Evolutionary conservation across 64 coral and sea anemone species (phyloP).

Genomic region (Catalaphyllia jardinei): DNA sequence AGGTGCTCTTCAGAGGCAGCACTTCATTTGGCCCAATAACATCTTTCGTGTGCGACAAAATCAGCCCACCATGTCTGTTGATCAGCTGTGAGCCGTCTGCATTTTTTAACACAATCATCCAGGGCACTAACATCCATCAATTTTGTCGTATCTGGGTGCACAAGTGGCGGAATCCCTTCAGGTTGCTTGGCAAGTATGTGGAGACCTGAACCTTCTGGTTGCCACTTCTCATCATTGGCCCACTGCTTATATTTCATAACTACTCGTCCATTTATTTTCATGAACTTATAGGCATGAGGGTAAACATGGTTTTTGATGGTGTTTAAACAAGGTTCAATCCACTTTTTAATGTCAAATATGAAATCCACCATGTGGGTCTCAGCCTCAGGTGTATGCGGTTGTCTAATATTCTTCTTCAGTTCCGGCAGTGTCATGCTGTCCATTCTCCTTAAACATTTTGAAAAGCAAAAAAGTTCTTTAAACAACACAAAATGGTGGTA

Average conservation of each 20-base stretch:
- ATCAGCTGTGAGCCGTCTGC: no score
- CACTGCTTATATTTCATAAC: not conserved
- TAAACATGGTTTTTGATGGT: not conserved
- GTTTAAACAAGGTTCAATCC: not conserved
- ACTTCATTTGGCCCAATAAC: no score
- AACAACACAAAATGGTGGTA: no score
- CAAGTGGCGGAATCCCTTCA: no score
- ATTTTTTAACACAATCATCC: no score
- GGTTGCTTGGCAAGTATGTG: no score
- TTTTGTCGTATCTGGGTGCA: no score
- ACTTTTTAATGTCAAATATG: not conserved
- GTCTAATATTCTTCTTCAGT: not conserved
- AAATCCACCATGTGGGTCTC: not conserved
- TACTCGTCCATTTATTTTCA: not conserved
- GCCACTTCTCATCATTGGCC: slow-evolving; percentile 5
- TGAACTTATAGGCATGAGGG: not conserved
- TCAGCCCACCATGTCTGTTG: no score
- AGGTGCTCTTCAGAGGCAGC: no score
- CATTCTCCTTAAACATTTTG: not conserved
- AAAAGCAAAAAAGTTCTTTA: not conserved
- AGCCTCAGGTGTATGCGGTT: not conserved
- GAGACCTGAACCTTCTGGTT: not conserved
- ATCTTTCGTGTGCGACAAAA: no score
- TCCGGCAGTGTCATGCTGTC: not conserved
- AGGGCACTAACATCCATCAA: no score